Percentiles rank a stretch among this genome's conserved stretches.
These are phyloP conservation scores for Mastomys coucha DNA, from an alignment of 2,113 vertebrate species.

Conservation along the genomic window DNA sequence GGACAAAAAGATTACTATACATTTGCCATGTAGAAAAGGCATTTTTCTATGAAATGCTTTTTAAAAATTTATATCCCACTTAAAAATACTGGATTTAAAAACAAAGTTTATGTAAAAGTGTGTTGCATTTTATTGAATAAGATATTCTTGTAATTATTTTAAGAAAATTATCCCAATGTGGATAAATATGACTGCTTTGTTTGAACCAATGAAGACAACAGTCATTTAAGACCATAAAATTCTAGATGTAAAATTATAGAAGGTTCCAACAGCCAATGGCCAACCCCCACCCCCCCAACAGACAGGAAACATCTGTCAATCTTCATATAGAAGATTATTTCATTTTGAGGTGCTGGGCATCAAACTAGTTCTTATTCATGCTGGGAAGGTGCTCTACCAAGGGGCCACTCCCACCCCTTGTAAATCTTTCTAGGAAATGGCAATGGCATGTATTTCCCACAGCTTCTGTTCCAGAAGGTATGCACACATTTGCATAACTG, in stretches of 20 bases:
- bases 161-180: neutral
- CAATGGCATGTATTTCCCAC: slow-evolving; percentile 59
- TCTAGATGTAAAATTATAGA: neutral
- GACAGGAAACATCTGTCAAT: slow-evolving; percentile 10
- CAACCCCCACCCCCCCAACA: neutral
- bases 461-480: slow-evolving; percentile 64
- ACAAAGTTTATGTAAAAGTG: neutral
- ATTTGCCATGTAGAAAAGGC: neutral
- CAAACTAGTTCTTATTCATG: neutral
- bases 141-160: slow-evolving; percentile 37
- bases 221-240: slow-evolving; percentile 14
- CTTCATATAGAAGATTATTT: neutral
- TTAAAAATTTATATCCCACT: neutral
- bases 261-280: neutral
- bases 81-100: slow-evolving; percentile 35
- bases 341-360: neutral
- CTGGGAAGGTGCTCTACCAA: neutral
- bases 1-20: neutral
- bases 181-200: slow-evolving; percentile 25
- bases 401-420: neutral
- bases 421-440: slow-evolving; percentile 56
- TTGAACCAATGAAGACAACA: slow-evolving; percentile 30
- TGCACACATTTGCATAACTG: slow-evolving; percentile 57
- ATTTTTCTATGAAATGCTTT: slow-evolving; percentile 33
- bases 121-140: slow-evolving; percentile 26